A percentile compares a stretch with the other conserved stretches of the same genome.
phyloP scores from a whole-genome alignment of 1,140 invertebrate species.

The Vanessa atalanta region DNA sequence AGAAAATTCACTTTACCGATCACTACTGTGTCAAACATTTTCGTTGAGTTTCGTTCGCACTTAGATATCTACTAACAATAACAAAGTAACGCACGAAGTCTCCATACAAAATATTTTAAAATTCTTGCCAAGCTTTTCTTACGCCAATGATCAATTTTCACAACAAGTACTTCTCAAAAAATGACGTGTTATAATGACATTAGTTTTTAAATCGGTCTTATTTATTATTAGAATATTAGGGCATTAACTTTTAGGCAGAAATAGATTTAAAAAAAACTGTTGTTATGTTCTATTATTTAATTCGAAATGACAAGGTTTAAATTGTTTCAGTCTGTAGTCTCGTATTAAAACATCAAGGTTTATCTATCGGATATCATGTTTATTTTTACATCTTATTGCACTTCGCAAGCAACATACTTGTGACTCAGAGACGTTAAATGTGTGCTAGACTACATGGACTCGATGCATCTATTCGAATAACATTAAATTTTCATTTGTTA shows the following conservation, averaged over 20 bases:
- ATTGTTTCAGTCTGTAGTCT: constrained; percentile 5
- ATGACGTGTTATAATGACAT: constrained; percentile 22
- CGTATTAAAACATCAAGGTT: constrained; percentile 15
- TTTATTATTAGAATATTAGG: constrained; percentile 9
- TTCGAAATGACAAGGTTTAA: background rate
- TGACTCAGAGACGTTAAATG: constrained; percentile 24
- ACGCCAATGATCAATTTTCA: constrained; percentile 59
- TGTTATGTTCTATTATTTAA: constrained; percentile 14
- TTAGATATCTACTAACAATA: constrained; percentile 55
- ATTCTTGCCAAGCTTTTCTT: constrained; percentile 60
- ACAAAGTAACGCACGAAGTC: constrained; percentile 44
- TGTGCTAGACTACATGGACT: constrained; percentile 18
- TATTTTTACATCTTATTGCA: constrained; percentile 26
- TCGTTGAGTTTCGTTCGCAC: constrained; percentile 56
- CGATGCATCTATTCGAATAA: constrained; percentile 22
- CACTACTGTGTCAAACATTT: constrained; percentile 64
- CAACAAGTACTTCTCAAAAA: constrained; percentile 40
- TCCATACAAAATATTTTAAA: constrained; percentile 45
- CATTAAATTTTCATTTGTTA: constrained; percentile 16
- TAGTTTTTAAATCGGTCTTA: constrained; percentile 8
- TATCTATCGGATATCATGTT: constrained; percentile 7
- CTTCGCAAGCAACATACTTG: constrained; percentile 20
- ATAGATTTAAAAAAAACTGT: background rate
- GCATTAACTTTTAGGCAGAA: constrained; percentile 7
- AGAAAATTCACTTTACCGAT: constrained; percentile 57